phyloP scores from a whole-genome alignment of 2,113 vertebrate species.

The Probosciger aterrimus region DNA sequence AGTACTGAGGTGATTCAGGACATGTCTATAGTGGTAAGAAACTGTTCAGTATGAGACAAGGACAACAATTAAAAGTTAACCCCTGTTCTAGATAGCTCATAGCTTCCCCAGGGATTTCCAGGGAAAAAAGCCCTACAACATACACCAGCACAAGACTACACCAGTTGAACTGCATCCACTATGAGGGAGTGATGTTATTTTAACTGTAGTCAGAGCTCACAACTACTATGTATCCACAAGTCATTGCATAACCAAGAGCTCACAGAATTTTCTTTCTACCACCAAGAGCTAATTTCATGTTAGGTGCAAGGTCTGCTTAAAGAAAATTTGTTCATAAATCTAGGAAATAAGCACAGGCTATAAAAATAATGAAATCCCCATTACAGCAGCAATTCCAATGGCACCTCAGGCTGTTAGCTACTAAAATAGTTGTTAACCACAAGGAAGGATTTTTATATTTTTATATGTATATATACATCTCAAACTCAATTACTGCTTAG shows the following conservation, averaged over 20 bases:
- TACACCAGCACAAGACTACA: neutral
- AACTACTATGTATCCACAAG: neutral
- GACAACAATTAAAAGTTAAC: neutral
- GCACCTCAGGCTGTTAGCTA: slow-evolving; percentile 35
- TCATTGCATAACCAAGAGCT: neutral
- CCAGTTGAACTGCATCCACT: neutral
- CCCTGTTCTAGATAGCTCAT: neutral
- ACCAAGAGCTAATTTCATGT: neutral
- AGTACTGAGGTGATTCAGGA: neutral
- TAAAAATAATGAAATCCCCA: slow-evolving; percentile 53
- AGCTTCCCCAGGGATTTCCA: neutral
- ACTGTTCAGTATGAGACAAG: neutral
- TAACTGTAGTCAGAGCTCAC: neutral
- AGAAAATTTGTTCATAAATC: slow-evolving; percentile 52
- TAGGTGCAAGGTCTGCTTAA: neutral
- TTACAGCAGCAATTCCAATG: slow-evolving; percentile 41
- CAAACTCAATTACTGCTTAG: slow-evolving; percentile 8
- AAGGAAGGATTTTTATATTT: neutral
- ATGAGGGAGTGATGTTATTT: neutral
- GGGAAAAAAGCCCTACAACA: neutral
- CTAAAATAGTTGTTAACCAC: slow-evolving; percentile 38
- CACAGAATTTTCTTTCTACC: neutral
- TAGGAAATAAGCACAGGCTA: slow-evolving; percentile 36
- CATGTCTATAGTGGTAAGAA: neutral
- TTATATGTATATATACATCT: neutral